phyloP scores from a whole-genome alignment of 1,140 invertebrate species.

The Dolichoris vasculosae region DNA sequence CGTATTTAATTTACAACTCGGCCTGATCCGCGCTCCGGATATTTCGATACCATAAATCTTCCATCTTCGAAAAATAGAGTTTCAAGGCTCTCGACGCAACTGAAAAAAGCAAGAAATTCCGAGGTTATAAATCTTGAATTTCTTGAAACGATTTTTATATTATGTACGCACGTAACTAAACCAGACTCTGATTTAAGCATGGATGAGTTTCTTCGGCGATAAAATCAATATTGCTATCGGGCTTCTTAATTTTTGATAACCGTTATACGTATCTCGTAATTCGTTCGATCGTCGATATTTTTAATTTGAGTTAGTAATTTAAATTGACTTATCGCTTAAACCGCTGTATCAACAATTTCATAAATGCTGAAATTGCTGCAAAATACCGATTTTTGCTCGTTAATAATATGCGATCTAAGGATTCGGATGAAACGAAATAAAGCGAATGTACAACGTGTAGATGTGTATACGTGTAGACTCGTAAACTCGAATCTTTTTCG shows the following conservation, averaged over 20 bases:
- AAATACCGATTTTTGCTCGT: neutral
- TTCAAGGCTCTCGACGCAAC: no score
- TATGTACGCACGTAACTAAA: neutral
- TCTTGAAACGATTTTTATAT: neutral
- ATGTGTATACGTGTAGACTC: neutral
- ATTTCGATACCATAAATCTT: no score
- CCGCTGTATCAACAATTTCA: neutral
- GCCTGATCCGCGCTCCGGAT: no score
- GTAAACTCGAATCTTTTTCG: neutral
- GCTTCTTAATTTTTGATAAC: neutral
- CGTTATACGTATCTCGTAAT: neutral
- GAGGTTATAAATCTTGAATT: no score
- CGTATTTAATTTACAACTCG: no score
- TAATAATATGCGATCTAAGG: neutral
- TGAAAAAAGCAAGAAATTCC: no score
- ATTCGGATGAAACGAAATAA: neutral
- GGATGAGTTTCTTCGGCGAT: neutral
- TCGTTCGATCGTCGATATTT: no score
- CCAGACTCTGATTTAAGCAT: neutral
- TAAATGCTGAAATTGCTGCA: neutral
- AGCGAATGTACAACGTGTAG: no score
- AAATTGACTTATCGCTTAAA: neutral
- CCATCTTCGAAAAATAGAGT: no score
- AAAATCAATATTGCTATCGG: neutral
- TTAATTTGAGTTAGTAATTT: neutral